These are phyloP conservation scores for Acanthurus tractus DNA, from an alignment of 2,797 vertebrate genomes.

Conservation along the genomic window DNA sequence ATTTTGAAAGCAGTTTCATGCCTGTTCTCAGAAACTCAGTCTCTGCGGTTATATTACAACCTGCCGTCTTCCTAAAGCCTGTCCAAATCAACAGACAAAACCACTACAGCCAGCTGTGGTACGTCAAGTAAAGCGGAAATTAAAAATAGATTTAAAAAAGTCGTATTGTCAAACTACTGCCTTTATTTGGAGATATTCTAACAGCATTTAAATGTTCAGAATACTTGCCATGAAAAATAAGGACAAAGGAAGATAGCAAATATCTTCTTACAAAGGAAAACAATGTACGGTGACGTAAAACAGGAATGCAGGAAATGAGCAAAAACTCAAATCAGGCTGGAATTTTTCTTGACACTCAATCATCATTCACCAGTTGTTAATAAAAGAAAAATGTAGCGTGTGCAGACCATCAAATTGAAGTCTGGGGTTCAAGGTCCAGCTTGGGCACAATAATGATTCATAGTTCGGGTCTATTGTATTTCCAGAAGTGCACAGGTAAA, in stretches of 20 bases:
- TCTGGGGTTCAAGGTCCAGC: constrained; percentile 19
- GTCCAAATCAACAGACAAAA: constrained; percentile 39
- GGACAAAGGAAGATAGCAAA: constrained; percentile 6
- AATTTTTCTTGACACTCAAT: not conserved
- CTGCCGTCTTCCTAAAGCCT: constrained; percentile 29
- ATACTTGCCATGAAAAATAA: constrained; percentile 6
- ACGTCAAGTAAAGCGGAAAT: constrained; percentile 12
- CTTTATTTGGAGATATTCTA: constrained; percentile 13
- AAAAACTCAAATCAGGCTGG: not conserved
- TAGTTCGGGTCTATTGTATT: constrained; percentile 45
- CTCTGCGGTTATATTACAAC: constrained; percentile 30
- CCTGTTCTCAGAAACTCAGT: not conserved
- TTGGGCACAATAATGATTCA: constrained; percentile 34
- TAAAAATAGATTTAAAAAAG: constrained; percentile 39
- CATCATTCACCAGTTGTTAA: not conserved
- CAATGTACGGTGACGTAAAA: constrained; percentile 17
- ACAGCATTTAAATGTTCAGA: constrained; percentile 5
- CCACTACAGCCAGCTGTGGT: constrained; percentile 18
- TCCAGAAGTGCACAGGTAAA: constrained; percentile 58
- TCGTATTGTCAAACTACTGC: not conserved
- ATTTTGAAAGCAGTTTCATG: constrained; percentile 1
- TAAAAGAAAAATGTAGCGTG: not conserved
- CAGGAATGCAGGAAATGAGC: constrained; percentile 56
- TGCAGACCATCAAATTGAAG: not conserved
- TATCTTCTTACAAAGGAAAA: constrained; percentile 6